Percentiles rank a stretch among this genome's conserved stretches.
These are phyloP conservation scores for Epistrophella euchroma DNA, from an alignment of 2,888 invertebrate genomes.

Conservation along the genomic window DNA sequence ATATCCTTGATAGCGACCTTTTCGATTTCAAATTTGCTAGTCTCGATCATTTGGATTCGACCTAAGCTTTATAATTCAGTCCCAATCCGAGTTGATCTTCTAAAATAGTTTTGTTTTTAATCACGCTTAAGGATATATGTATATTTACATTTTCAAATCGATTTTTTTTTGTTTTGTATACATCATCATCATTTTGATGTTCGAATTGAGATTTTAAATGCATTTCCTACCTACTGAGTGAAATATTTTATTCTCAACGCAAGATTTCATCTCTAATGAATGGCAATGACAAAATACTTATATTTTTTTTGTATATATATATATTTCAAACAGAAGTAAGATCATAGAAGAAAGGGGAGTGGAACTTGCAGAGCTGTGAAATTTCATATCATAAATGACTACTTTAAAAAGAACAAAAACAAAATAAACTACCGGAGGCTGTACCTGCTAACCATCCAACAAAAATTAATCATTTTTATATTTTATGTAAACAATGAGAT, in stretches of 20 bases:
- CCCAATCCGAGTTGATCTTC: too few relatives aligned
- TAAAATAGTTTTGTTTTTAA: too few relatives aligned
- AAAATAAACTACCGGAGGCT: slow-evolving; percentile 21
- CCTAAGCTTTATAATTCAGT: too few relatives aligned
- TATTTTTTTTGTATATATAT: slow-evolving; percentile 32
- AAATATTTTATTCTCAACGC: slow-evolving; percentile 13
- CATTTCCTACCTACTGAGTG: neutral
- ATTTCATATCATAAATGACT: slow-evolving; percentile 40
- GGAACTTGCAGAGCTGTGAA: slow-evolving; percentile 71
- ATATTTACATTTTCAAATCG: too few relatives aligned
- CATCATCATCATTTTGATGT: neutral
- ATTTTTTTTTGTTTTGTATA: too few relatives aligned
- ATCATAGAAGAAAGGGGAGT: slow-evolving; percentile 58
- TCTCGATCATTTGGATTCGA: too few relatives aligned
- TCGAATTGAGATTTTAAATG: slow-evolving; percentile 16
- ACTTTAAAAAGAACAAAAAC: slow-evolving; percentile 6
- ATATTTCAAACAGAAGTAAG: slow-evolving; percentile 69
- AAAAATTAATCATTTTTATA: slow-evolving; percentile 31
- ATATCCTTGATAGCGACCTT: too few relatives aligned
- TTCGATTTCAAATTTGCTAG: too few relatives aligned
- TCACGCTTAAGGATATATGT: neutral
- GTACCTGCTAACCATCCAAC: slow-evolving; percentile 39
- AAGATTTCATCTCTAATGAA: slow-evolving; percentile 12
- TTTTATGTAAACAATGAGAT: neutral
- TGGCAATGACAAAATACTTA: slow-evolving; percentile 44